A percentile compares a stretch with the other conserved stretches of the same genome.
These are phyloP conservation scores for Nematopogon swammerdamellus DNA, from an alignment of 2,888 invertebrate genomes.

Conservation along the genomic window DNA sequence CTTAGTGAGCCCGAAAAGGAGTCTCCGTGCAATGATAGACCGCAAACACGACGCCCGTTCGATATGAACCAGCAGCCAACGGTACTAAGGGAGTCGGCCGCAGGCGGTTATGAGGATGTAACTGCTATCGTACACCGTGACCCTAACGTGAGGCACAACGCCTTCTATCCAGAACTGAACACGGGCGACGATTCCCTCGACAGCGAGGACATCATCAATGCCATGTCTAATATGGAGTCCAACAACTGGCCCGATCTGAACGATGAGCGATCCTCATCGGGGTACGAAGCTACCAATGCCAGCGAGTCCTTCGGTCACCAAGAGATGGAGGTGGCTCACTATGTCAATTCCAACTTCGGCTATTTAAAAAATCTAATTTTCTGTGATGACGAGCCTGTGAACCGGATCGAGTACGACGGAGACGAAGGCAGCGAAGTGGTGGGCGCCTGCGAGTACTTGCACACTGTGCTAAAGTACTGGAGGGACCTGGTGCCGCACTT, in stretches of 20 bases:
- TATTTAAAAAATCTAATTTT: neutral
- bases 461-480: conserved; percentile 39
- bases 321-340: neutral
- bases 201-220: conserved; percentile 37
- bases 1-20: neutral
- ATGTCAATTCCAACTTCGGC: neutral
- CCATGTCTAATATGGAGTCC: conserved; percentile 28
- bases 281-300: neutral
- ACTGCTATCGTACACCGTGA: conserved; percentile 18
- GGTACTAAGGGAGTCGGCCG: neutral
- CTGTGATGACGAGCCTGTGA: neutral
- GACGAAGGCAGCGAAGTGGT: conserved; percentile 25
- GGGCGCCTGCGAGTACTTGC: conserved; percentile 35
- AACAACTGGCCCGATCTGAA: conserved; percentile 38
- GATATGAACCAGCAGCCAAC: neutral
- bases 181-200: conserved; percentile 23
- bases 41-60: neutral
- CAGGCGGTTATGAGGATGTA: neutral
- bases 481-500: conserved; percentile 30
- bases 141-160: conserved; percentile 43
- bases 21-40: neutral
- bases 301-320: neutral
- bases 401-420: conserved; percentile 22
- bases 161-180: conserved; percentile 37
- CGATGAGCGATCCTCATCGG: conserved; percentile 20